A percentile compares a stretch with the other conserved stretches of the same genome.
Conservation (phyloP, 2,113 vertebrate genomes). For the Muscicapa adusta region DNA sequence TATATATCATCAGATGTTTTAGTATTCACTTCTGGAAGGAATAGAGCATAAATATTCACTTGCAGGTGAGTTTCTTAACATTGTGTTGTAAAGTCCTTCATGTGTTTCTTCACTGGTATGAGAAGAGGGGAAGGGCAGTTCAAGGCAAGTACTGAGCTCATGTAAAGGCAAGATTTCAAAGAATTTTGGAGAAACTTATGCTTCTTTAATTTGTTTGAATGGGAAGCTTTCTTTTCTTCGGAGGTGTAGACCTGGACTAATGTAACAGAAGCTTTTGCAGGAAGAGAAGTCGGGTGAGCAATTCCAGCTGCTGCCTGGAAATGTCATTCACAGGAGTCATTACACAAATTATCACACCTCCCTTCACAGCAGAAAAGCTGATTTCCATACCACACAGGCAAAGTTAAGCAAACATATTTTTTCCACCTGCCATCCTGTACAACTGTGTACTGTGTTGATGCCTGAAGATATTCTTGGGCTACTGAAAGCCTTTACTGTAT, state of each 20-base stretch:
- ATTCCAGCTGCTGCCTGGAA: neutral
- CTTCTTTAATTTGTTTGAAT: neutral
- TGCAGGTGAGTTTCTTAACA: neutral
- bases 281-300: neutral
- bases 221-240: neutral
- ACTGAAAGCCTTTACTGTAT: neutral
- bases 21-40: neutral
- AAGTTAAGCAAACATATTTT: neutral
- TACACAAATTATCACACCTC: neutral
- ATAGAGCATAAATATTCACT: neutral
- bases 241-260: neutral
- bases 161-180: neutral
- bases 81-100: neutral
- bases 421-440: neutral
- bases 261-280: neutral
- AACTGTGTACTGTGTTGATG: neutral
- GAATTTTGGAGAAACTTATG: neutral
- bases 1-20: neutral
- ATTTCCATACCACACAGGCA: neutral
- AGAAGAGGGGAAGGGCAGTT: neutral
- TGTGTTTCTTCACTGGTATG: neutral
- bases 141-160: neutral
- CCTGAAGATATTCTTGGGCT: neutral
- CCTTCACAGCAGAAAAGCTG: neutral
- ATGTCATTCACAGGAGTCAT: rapidly evolving